Evolutionary conservation across 2,888 invertebrate genomes (phyloP), one percentile per base, ranked within the genome.

Genomic region (Pyrrhopygopsis socrates): DNA sequence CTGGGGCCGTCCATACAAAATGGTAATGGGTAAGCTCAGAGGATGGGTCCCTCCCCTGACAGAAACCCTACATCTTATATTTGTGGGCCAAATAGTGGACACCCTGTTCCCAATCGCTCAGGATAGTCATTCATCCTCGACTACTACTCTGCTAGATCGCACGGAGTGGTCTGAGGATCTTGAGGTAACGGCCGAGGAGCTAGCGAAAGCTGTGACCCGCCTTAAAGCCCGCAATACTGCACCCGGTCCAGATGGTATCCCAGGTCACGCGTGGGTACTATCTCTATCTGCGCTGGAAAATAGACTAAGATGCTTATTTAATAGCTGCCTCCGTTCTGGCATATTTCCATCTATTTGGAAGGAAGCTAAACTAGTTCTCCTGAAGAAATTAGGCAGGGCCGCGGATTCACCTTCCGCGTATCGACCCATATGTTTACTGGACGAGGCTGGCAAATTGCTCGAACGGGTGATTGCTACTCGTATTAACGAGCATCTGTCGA

Each of bases 1-100:
- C 5, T 34, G 34, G 34, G 34, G 45, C 18, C 45, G 45, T 38
- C 84, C 73, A 15, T 84, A 84, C 29, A 76, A 76, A 54, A 73
- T 65, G 58, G 81, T 81, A 29, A 67, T 81, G 22, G 76, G 50
- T n/a, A 84, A 84, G 54, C 76, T 84, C 22, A 34, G 78, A 41
- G 67, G 74, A 24, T 70, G 68, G 41, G 15, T 70, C 24, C 41
- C 41, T 22, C 63, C 63, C 8, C 20, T 63, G 27, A 63, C 63
- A 15, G 63, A 63, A 54, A 54, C 27, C 20, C 1, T 45, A 20
- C 18, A 45, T 18, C 2, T 18, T 3, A 2, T 20, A 18, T 45
- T 45, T 18, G 18, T 4, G 20, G 45, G 45, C 5, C 18, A 45
- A 18, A 20, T 20, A 18, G 2, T 45, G 20, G 3, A 45, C 2